Base-by-base conservation (phyloP, 2,113 vertebrate species). In the Heteronetta atricapilla region DNA sequence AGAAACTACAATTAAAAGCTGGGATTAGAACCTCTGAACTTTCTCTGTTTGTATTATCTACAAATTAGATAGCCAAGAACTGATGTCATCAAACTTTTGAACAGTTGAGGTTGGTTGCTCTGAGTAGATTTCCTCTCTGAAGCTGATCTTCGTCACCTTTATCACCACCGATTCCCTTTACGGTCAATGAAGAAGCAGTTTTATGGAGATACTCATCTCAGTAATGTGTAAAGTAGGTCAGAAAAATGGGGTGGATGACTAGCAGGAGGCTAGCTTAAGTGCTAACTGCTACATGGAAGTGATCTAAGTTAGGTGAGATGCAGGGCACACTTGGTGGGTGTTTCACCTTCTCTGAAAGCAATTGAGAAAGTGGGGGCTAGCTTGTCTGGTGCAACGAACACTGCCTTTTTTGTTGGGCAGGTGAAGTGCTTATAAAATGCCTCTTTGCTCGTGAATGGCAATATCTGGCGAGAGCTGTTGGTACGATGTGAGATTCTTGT, bases 241-340 rank as follows among this genome's bases (percentile, higher is more conserved):
- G 55, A 86, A 69, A 44, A 67, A 60, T 1, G 79, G 21, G 6
- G 22, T 56, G 48, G 36, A 19, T 68, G 59, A 34, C 23, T 56
- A 29, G 19, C 31, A 73, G 42, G 28, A 94, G 34, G 20, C 31
- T 83, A 33, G 26, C 26, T 82, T 14, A 76, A 56, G 80, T 31
- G 22, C 29, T 85, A 46, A 18, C 56, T 89, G 10, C 58, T 42
- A 7, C 34, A 38, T 50, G 31, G 52, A 88, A 59, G 18, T 14
- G 62, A 76, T 52, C 13, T 38, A 72, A 89, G 33, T 23, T 82
- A 28, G 26, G 25, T n/a, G 40, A 68, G 62, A 56, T 68, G 58
- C 14, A 70, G 34, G 50, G 56, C 36, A 74, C 20, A 59, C 29
- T 22, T 40, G 50, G 31, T 1, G 8, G 16, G 0, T 1, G 3